A percentile compares a stretch with the other conserved stretches of the same genome.
phyloP scores from a whole-genome alignment of 2,888 invertebrate species.

The Calameuta pallipes region DNA sequence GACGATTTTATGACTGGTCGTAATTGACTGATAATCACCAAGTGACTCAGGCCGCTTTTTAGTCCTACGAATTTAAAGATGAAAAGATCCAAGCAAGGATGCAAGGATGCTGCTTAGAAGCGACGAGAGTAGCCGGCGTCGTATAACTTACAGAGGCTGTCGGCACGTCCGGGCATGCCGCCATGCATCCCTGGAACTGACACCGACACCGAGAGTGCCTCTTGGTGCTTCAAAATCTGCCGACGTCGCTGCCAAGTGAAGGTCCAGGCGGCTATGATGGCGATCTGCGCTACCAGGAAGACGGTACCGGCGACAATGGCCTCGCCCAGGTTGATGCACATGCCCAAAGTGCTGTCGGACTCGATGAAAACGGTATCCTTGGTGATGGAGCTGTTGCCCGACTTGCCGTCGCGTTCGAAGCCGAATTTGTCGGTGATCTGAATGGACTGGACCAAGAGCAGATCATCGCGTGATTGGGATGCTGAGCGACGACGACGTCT shows the following conservation, averaged over 20 bases:
- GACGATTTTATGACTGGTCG: neutral
- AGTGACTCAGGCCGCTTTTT: neutral
- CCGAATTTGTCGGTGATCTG: constrained; percentile 94
- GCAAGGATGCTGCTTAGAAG: constrained; percentile 67
- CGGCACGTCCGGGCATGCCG: constrained; percentile 73
- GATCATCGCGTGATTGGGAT: constrained; percentile 77
- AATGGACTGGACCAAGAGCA: constrained; percentile 89
- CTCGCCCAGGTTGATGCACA: constrained; percentile 83
- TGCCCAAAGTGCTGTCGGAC: constrained; percentile 68
- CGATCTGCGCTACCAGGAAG: constrained; percentile 87
- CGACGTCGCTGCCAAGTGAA: constrained; percentile 87
- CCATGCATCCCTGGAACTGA: constrained; percentile 72
- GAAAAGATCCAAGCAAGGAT: neutral
- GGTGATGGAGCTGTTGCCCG: constrained; percentile 59
- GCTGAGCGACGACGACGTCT: constrained; percentile 79
- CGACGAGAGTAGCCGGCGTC: constrained; percentile 84
- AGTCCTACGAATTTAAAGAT: neutral
- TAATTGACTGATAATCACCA: neutral
- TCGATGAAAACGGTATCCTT: constrained; percentile 80
- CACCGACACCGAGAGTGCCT: constrained; percentile 72
- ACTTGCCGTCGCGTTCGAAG: constrained; percentile 74
- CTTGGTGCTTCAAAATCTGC: constrained; percentile 72
- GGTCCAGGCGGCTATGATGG: constrained; percentile 88
- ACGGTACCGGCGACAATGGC: constrained; percentile 87
- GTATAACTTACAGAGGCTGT: constrained; percentile 88